Evolutionary conservation across 2,113 vertebrate species (phyloP).

Genomic region (Halichoeres trimaculatus): DNA sequence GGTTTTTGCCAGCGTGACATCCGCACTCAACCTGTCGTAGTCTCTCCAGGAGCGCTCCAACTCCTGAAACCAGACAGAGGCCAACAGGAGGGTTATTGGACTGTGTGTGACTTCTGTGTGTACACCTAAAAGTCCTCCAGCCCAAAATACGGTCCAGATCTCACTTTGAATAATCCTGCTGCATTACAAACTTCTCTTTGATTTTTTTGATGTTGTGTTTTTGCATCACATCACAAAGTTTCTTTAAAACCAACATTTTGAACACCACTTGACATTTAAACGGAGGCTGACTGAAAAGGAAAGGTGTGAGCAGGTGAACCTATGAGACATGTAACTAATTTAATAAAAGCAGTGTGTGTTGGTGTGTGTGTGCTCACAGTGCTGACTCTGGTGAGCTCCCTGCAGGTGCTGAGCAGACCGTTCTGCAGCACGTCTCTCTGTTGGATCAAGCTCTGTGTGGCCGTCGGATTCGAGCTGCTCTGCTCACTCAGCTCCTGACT

Average conservation of each 20-base stretch:
- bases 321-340: not conserved
- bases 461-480: conserved; percentile 84
- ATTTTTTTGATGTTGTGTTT: too few relatives aligned
- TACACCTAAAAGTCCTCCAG: not conserved
- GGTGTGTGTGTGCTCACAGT: conserved; percentile 80
- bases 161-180: too few relatives aligned
- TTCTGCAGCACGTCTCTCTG: conserved; percentile 96
- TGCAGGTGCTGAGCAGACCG: conserved; percentile 94
- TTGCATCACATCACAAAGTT: too few relatives aligned
- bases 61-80: conserved; percentile 82
- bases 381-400: conserved; percentile 90
- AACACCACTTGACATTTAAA: too few relatives aligned
- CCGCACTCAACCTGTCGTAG: conserved; percentile 89
- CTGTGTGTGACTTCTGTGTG: not conserved
- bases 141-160: too few relatives aligned
- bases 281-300: not conserved
- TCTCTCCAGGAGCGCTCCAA: conserved; percentile 93
- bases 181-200: too few relatives aligned
- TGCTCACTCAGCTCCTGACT: conserved; percentile 96
- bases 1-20: conserved; percentile 88
- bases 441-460: conserved; percentile 88
- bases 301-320: not conserved
- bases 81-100: not conserved
- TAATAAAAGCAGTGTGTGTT: not conserved
- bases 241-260: too few relatives aligned